Percentiles rank a stretch among this genome's conserved stretches.
Evolutionary conservation across 2,113 vertebrate genomes (phyloP).

Genomic region (Thomomys bottae): DNA sequence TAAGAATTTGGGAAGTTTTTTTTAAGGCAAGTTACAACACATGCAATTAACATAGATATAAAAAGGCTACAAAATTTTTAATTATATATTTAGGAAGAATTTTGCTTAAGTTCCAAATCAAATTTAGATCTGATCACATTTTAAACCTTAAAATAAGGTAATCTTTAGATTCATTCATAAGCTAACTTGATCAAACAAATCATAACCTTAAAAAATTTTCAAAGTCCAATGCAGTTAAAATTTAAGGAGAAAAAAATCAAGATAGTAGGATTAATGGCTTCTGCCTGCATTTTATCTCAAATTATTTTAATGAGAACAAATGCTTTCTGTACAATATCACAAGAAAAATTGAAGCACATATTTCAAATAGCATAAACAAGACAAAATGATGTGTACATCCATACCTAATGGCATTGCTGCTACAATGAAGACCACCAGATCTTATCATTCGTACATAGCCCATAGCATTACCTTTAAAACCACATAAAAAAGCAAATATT

Average conservation of each 20-base stretch:
- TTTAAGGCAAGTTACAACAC: conserved; percentile 13
- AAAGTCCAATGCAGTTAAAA: conserved; percentile 17
- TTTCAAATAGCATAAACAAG: conserved; percentile 35
- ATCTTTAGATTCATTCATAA: conserved; percentile 18
- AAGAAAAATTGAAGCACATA: conserved; percentile 12
- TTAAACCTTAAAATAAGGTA: conserved; percentile 36
- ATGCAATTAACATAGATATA: background rate
- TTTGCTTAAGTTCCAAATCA: conserved; percentile 10
- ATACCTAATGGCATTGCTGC: conserved; percentile 98
- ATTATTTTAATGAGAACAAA: background rate
- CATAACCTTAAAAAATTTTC: conserved; percentile 35
- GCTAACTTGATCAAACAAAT: conserved; percentile 22
- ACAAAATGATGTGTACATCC: conserved; percentile 45
- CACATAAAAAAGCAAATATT: conserved; percentile 65
- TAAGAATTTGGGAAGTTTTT: conserved; percentile 60
- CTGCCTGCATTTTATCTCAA: conserved; percentile 31
- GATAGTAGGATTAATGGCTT: conserved; percentile 23
- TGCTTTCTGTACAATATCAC: background rate
- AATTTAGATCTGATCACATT: conserved; percentile 28
- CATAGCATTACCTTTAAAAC: conserved; percentile 95
- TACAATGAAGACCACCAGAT: conserved; percentile 98
- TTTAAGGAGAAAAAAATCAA: conserved; percentile 30
- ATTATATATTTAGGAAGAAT: conserved; percentile 37
- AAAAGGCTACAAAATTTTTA: background rate
- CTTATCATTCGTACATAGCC: conserved; percentile 99